Evolutionary conservation across 2,797 vertebrate species (phyloP), one percentile per base, ranked within the genome.

Genomic region (Monodelphis domestica): DNA sequence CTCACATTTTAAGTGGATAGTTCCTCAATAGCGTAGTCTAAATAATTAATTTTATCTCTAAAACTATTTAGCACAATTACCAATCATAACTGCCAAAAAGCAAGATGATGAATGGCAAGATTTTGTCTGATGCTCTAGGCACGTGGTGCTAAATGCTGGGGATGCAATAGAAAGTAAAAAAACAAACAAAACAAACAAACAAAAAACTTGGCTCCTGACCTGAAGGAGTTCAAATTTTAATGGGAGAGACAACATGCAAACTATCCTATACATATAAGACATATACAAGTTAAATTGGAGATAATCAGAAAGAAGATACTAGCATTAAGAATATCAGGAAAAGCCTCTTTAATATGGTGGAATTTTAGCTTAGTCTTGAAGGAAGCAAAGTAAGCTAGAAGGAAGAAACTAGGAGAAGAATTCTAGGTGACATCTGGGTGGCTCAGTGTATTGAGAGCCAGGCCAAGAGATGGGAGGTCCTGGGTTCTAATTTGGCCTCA

Each of bases 1-100:
- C 63, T 87, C 89, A 50, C 55, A 3, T 51, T 29, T 93, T 92
- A 91, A 12, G 14, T 91, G 10, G 54, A 17, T 54, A 95, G 84
- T 24, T 30, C 54, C 5, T 38, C 4, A 45, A 90, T 54, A 87
- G 33, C 87, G 95, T 30, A 57, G 21, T 57, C 53, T 50, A 52
- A 21, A 91, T 92, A 52, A 89, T 29, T 53, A 33, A 53, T 89
- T 10, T 28, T 70, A 78, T 78, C 28, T 92, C 91, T 53, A 89
- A 11, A 78, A 7, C 28, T 88, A 38, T 57, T 55, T 50, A 84
- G 53, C 54, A 33, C 53, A 53, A 29, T 89, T 89, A 92, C n/a
- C 63, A 50, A n/a, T 63, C 57, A 33, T 50, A 24, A 95, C 7
- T 57, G 53, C 21, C 94, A 90, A 54, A 14, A 53, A 50, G 30